Percentiles rank a stretch among this genome's conserved stretches.
These are phyloP conservation scores for Hemichromis elongatus DNA, from an alignment of 2,113 vertebrate genomes.

Conservation along the genomic window DNA sequence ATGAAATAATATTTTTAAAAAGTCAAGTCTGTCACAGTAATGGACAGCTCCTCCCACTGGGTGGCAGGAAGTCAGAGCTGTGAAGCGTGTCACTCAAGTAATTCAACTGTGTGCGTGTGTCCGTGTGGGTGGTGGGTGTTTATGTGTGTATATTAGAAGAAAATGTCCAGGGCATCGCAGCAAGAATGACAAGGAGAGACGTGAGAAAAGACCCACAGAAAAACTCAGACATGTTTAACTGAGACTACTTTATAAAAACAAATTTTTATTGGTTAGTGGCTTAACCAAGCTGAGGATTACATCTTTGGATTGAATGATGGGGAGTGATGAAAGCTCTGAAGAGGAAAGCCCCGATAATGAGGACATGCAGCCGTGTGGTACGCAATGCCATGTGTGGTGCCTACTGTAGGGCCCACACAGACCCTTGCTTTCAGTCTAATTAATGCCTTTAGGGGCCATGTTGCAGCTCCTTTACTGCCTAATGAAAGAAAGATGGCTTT, in stretches of 20 bases:
- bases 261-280: background rate
- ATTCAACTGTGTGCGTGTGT: background rate
- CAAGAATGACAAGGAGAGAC: background rate
- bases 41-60: slow-evolving; percentile 56
- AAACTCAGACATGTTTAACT: background rate
- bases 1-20: slow-evolving; percentile 59
- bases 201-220: background rate
- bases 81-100: slow-evolving; percentile 45
- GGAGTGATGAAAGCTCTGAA: slow-evolving; percentile 45
- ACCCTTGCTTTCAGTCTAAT: slow-evolving; percentile 25
- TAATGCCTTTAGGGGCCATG: slow-evolving; percentile 23
- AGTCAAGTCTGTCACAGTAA: slow-evolving; percentile 56
- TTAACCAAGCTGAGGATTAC: slow-evolving; percentile 26
- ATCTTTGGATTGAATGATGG: slow-evolving; percentile 10
- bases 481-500: slow-evolving; percentile 65
- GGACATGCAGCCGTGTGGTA: slow-evolving; percentile 25
- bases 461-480: slow-evolving; percentile 31
- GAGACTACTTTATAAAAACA: background rate
- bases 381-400: slow-evolving; percentile 46
- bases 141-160: background rate
- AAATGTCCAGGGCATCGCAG: background rate
- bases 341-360: slow-evolving; percentile 45
- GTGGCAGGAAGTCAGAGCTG: slow-evolving; percentile 21
- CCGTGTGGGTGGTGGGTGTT: background rate
- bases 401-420: slow-evolving; percentile 29